phyloP scores from a whole-genome alignment of 2,797 vertebrate genomes.

The Phrynocephalus forsythii region DNA sequence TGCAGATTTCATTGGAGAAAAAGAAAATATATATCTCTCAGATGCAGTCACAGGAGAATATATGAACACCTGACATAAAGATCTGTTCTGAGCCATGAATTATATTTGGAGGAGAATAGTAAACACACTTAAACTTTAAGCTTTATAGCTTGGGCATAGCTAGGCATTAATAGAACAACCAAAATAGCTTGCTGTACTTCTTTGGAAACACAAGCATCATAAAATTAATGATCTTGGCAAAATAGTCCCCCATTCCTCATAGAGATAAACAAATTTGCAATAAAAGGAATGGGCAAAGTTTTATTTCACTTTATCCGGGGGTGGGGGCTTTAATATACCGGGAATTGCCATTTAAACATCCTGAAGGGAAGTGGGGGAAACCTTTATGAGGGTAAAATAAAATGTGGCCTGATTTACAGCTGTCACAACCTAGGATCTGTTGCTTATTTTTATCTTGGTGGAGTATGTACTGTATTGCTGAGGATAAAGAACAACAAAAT shows the following conservation, averaged over 20 bases:
- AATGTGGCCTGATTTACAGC: slow-evolving; percentile 35
- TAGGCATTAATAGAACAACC: slow-evolving; percentile 56
- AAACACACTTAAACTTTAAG: slow-evolving; percentile 59
- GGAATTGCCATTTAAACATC: slow-evolving; percentile 28
- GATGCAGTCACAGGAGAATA: slow-evolving; percentile 62
- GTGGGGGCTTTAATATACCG: not conserved
- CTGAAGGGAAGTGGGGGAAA: not conserved
- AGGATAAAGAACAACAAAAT: not conserved
- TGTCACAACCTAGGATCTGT: slow-evolving; percentile 29
- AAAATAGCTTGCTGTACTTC: slow-evolving; percentile 54
- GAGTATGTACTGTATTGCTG: too few species aligned
- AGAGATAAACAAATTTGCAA: slow-evolving; percentile 57
- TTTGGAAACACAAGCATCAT: slow-evolving; percentile 61
- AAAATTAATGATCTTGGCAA: slow-evolving; percentile 73
- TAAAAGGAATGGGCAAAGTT: slow-evolving; percentile 56
- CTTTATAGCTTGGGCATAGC: slow-evolving; percentile 63
- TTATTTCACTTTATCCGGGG: slow-evolving; percentile 17
- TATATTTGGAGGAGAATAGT: slow-evolving; percentile 50
- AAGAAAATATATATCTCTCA: slow-evolving; percentile 17
- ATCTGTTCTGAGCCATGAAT: slow-evolving; percentile 62
- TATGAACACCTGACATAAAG: slow-evolving; percentile 65
- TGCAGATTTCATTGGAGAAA: not conserved
- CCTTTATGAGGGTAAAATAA: slow-evolving; percentile 55
- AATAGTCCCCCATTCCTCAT: slow-evolving; percentile 54
- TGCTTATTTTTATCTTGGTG: slow-evolving; percentile 30